Evolutionary conservation across 2,888 invertebrate species (phyloP).

Genomic region (Ischnura elegans): DNA sequence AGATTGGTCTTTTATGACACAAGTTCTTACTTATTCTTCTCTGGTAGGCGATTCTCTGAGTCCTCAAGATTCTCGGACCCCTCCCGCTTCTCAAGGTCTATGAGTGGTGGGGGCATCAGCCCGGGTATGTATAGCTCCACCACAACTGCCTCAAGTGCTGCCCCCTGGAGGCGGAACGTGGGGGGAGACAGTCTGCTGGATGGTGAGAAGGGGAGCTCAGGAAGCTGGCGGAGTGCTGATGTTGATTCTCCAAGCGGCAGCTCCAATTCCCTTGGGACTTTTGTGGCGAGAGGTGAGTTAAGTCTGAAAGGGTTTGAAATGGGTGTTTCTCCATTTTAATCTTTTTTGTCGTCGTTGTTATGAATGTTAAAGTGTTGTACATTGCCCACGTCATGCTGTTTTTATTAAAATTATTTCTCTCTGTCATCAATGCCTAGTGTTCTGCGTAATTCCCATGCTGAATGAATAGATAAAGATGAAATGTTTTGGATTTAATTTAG

Average conservation of each 20-base stretch:
- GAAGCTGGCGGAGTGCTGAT: conserved; percentile 52
- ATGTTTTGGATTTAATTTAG: background rate
- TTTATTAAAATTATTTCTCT: background rate
- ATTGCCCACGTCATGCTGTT: background rate
- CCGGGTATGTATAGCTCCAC: conserved; percentile 29
- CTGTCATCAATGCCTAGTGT: background rate
- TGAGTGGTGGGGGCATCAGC: conserved; percentile 75
- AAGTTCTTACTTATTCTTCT: background rate
- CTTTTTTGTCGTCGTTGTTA: background rate
- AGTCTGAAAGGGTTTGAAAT: background rate
- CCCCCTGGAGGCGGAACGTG: conserved; percentile 83
- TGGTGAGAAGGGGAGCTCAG: conserved; percentile 74
- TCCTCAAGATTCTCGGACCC: conserved; percentile 70
- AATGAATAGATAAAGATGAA: background rate
- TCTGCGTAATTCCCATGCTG: background rate
- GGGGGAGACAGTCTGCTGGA: conserved; percentile 86
- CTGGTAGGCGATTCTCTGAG: conserved; percentile 40
- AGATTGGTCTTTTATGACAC: no score
- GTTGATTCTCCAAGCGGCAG: conserved; percentile 25
- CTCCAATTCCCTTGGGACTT: conserved; percentile 45
- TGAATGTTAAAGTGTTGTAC: background rate
- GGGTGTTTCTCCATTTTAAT: background rate
- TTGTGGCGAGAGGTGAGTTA: conserved; percentile 49
- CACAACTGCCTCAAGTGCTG: conserved; percentile 71
- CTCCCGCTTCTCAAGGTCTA: conserved; percentile 77